Base-by-base conservation (phyloP, 2,113 vertebrate species). In the Paracyprichromis sp. region DNA sequence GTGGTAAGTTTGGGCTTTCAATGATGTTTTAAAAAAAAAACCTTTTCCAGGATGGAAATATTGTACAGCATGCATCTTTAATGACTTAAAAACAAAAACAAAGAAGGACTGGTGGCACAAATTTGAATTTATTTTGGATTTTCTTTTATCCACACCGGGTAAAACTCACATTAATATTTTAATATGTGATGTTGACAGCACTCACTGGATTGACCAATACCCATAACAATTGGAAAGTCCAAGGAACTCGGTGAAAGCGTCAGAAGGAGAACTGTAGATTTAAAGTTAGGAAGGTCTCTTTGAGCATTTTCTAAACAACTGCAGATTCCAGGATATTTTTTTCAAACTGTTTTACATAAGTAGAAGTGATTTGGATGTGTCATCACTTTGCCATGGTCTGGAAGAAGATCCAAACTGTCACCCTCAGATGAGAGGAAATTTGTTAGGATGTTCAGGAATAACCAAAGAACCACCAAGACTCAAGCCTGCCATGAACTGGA, bases 381-480 rank as follows among this genome's bases (percentile, higher is more conserved):
- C 9, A 63, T 63, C 3, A 63, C 59, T 63, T 63, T 63, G 59
- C 31, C 31, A 63, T n/a, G 4, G 31, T 36, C 63, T 69, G 63
- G 36, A 69, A 69, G 59, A 36, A 63, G 59, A 63, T 63, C 17
- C 59, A 63, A 63, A 63, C 31, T 63, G 1, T 63, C 1, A 36
- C 59, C 59, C 59, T 63, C 17, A 36, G 59, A 63, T 63, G 59
- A 63, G 9, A 0, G 0, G 31, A 63, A n/a, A 63, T 63, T 63
- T 19, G 59, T 36, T 63, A 36, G 59, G 59, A 36, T 63, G 31
- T 63, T 63, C 6, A 63, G 59, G 59, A 63, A 63, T 63, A 63
- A 63, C 59, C 1, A n/a, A 63, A 63, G 31, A 69, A 14, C 36
- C 63, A 13, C 36, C 19, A 40, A 69, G 19, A 38, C 36, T 21